phyloP scores from a whole-genome alignment of 1,140 invertebrate species.

The Eumeta japonica region DNA sequence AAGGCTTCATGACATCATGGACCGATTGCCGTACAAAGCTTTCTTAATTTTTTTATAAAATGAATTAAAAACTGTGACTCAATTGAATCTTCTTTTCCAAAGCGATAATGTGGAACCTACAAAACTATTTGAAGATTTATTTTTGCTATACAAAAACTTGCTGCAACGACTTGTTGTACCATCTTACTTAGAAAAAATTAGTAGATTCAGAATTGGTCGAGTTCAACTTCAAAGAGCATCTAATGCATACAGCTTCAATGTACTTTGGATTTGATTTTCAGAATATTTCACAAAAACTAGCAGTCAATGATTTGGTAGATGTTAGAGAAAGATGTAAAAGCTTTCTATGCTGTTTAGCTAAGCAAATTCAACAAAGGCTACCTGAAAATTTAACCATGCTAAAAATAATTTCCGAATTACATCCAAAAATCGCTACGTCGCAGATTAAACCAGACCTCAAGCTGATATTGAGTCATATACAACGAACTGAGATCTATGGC shows the following conservation, averaged over 20 bases:
- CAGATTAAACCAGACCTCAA: slow-evolving; percentile 10
- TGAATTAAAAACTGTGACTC: slow-evolving; percentile 17
- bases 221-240: slow-evolving; percentile 15
- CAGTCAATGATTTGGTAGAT: slow-evolving; percentile 10
- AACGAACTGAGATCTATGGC: slow-evolving; percentile 16
- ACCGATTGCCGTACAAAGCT: slow-evolving; percentile 14
- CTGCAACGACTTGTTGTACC: slow-evolving; percentile 22
- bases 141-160: slow-evolving; percentile 22
- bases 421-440: slow-evolving; percentile 21
- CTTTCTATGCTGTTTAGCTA: slow-evolving; percentile 19
- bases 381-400: slow-evolving; percentile 22
- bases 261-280: slow-evolving; percentile 22
- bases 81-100: slow-evolving; percentile 20
- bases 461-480: slow-evolving; percentile 15
- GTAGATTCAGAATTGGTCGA: slow-evolving; percentile 17
- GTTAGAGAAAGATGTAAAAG: slow-evolving; percentile 19
- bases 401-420: slow-evolving; percentile 21
- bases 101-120: slow-evolving; percentile 16
- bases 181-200: slow-evolving; percentile 23
- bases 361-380: slow-evolving; percentile 22
- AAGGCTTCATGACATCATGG: slow-evolving; percentile 16
- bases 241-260: slow-evolving; percentile 20
- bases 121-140: slow-evolving; percentile 19
- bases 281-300: slow-evolving; percentile 5
- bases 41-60: slow-evolving; percentile 19